A percentile compares a stretch with the other conserved stretches of the same genome.
Evolutionary conservation across 2,113 vertebrate species (phyloP).

Genomic region (Misgurnus mizolepis): DNA sequence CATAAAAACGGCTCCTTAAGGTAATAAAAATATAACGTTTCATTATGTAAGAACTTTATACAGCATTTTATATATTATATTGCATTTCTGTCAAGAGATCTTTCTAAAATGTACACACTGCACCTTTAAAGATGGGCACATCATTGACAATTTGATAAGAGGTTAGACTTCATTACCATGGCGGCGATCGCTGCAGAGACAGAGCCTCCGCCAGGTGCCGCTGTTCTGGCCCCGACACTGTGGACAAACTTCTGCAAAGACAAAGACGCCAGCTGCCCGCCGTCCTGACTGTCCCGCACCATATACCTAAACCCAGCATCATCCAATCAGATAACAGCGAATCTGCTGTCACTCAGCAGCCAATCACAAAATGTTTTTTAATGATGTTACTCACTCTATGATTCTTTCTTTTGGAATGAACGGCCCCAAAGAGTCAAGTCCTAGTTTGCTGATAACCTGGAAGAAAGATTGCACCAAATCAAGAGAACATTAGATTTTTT

Average conservation of each 20-base stretch:
- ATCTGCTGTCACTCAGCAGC: background rate
- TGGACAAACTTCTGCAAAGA: constrained; percentile 79
- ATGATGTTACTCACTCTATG: constrained; percentile 83
- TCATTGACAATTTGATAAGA: no score
- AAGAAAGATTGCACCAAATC: background rate
- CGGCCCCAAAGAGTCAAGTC: constrained; percentile 85
- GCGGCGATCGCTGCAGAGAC: constrained; percentile 85
- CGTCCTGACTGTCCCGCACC: constrained; percentile 69
- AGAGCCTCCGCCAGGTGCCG: constrained; percentile 90
- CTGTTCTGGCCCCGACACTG: constrained; percentile 81
- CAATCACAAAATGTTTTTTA: background rate
- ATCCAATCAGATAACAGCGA: constrained; percentile 23
- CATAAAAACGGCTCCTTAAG: no score
- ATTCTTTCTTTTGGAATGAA: constrained; percentile 87
- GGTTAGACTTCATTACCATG: constrained; percentile 75
- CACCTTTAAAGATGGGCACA: no score
- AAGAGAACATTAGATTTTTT: background rate
- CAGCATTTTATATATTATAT: no score
- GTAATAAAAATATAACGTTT: no score
- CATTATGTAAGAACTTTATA: no score
- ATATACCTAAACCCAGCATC: constrained; percentile 80
- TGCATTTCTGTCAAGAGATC: no score
- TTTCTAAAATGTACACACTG: no score
- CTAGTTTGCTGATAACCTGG: constrained; percentile 89
- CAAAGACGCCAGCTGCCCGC: constrained; percentile 68